Base-by-base conservation (phyloP, 2,113 vertebrate species). In the Lepisosteus osseus region DNA sequence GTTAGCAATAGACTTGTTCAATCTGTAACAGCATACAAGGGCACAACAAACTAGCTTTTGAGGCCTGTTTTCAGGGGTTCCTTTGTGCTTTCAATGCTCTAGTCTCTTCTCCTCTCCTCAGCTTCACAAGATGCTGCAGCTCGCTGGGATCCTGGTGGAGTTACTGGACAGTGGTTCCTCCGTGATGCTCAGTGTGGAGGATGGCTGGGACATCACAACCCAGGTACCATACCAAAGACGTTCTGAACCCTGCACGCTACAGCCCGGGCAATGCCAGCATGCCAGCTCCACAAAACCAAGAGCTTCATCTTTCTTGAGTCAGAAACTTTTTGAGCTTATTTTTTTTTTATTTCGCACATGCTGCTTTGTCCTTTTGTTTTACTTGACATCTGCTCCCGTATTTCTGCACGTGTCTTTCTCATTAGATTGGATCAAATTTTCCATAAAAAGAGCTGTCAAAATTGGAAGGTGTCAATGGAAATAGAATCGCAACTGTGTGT, bases 201-300 rank as follows among this genome's bases (percentile, higher is more conserved):
- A 99, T 73, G 97, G 97, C 82, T 99, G 97, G 97, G 97, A 99
- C 83, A 93, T 98, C 79, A 98, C 96, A 45, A 92, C 94, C 47
- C 97, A 99, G 91, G 97, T 98, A 86, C 94, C 90, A 7, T 76
- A 6, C 61, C 45, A 13, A 51, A 9, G 9, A 51, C 29, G 29
- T 29, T 29, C 29, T 29, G 2, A 51, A 51, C 47, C 2, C 15
- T 17, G 15, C 15, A 17, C 15, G 15, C 15, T 17, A 17, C 15
- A 17, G 9, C 47, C 47, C 5, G 0, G 47, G 47, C 47, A 29
- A 29, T 29, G 29, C 29, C 29, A 29, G 29, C 29, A 29, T 29
- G 29, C 29, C 29, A 29, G 29, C 1, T 29, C 29, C 29, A 29
- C 29, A 29, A 29, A 29, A 29, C 29, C 29, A 29, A 29, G 29